Evolutionary conservation across 1,140 invertebrate species (phyloP), one percentile per base, ranked within the genome.

Genomic region (Drosophila tropicalis): DNA sequence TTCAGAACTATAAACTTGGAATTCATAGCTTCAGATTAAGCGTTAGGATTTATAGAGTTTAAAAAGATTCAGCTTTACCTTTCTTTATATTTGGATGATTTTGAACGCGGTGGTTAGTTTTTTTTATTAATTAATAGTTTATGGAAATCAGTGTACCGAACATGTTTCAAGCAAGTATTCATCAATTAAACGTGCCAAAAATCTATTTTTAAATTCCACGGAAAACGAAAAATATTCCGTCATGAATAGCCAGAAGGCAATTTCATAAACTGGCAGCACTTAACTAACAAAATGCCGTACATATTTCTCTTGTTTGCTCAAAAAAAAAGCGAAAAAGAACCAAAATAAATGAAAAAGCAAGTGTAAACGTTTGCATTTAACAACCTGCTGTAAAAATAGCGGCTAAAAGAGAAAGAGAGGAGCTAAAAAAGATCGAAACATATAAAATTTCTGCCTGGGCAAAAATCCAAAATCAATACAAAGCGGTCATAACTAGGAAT

Each of bases 381-480:
- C 61, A 68, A 72, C 70, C 74, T 72, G 70, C 39, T 56, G 39
- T 64, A 70, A 70, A 70, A 70, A 40, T 61, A 12, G 22, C 55
- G 47, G 47, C 17, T 51, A 40, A 19, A 22, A 41, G 40, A 55
- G 0, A 40, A 15, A 15, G n/a, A 7, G 41, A 29, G 13, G 25
- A 58, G 17, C 40, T 12, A 36, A 13, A 39, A 39, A 4, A 39
- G n/a, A 15, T 22, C 10, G 6, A 39, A 29, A 5, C 15, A 32
- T 15, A 47, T 51, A 29, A 55, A 74, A 74, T 60, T 51, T 51
- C 67, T 63, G 75, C 32, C 22, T 54, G 47, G 51, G 39, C 76
- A 67, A 62, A 70, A 75, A 77, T n/a, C 44, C 67, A 78, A 75
- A 78, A 78, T 78, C 76, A 78, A 78, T 78, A 78, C 67, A 62